Conservation (phyloP, 2,797 vertebrate species). For the Enteromius fasciolatus region DNA sequence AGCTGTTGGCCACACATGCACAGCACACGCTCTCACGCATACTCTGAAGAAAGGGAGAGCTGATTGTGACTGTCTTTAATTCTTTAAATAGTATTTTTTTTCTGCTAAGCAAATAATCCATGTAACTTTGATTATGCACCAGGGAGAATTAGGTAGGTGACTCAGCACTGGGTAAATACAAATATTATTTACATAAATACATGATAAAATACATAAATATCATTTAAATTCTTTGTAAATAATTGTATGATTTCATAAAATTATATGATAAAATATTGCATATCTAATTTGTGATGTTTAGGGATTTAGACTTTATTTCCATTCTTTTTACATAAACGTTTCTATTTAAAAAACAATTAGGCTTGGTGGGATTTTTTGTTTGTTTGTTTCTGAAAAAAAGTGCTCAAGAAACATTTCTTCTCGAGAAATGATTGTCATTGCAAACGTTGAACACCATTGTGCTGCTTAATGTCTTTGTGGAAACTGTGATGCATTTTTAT, state of each 20-base stretch:
- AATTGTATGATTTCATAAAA: not conserved
- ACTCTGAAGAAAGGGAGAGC: not conserved
- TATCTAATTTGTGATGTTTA: not conserved
- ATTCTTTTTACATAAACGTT: not conserved
- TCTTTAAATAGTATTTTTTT: not conserved
- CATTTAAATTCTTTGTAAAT: not conserved
- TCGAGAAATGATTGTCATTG: not conserved
- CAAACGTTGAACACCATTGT: not conserved
- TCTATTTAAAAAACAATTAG: not conserved
- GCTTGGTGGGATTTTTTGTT: no score
- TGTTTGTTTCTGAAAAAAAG: not conserved
- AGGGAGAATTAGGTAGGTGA: not conserved
- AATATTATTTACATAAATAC: not conserved
- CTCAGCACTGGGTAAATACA: not conserved
- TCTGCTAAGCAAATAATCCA: not conserved
- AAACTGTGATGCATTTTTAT: not conserved
- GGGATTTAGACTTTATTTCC: not conserved
- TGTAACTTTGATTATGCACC: not conserved
- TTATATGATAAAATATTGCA: not conserved
- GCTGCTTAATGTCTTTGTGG: not conserved
- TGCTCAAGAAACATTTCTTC: not conserved
- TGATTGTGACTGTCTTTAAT: slow-evolving; percentile 2
- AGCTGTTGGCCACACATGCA: not conserved
- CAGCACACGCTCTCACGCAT: not conserved
- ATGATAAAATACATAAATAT: not conserved